Base-by-base conservation (phyloP, 2,797 vertebrate species). In the Uromys caudimaculatus region DNA sequence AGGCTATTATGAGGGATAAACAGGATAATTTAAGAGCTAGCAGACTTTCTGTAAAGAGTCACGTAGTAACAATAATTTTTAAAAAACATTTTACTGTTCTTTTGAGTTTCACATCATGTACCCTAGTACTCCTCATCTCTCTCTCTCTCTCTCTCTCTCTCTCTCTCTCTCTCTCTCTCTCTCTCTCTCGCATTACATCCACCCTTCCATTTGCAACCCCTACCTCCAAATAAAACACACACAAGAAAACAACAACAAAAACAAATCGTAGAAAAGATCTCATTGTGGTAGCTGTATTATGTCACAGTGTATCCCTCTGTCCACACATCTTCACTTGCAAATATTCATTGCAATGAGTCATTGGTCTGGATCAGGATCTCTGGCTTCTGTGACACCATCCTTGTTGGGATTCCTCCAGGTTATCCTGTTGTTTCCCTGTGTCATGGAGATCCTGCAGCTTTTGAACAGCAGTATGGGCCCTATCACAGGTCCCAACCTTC, bases 41-140 rank as follows among this genome's bases (percentile, higher is more conserved):
- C 35, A 87, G 56, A 82, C 58, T 76, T 78, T 77, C 77, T 92
- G 35, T 89, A 71, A n/a, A n/a, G n/a, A n/a, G n/a, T n/a, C n/a
- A n/a, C n/a, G 44, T 44, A 44, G 44, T 44, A 44, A 44, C 44
- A 44, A 44, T 44, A 44, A 44, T 14, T 35, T 62, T 62, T 29
- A 9, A 29, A 62, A 10, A 62, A 24, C 58, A 24, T 60, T 60
- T n/a, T n/a, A n/a, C n/a, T 69, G 16, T n/a, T 69, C 67, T 69
- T 69, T 69, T n/a, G 35, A 69, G 16, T n/a, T n/a, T 69, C 14
- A 17, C 16, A 69, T 69, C 67, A 69, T n/a, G 14, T 8, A 69
- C 67, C 67, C 35, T n/a, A n/a, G n/a, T 69, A 35, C 4, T 67
- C 64, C 35, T 69, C 35, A 19, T 69, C 32, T 35, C 60, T 62